Evolutionary conservation across 2,888 invertebrate species (phyloP), one percentile per base, ranked within the genome.

Genomic region (Apodemia duryi): DNA sequence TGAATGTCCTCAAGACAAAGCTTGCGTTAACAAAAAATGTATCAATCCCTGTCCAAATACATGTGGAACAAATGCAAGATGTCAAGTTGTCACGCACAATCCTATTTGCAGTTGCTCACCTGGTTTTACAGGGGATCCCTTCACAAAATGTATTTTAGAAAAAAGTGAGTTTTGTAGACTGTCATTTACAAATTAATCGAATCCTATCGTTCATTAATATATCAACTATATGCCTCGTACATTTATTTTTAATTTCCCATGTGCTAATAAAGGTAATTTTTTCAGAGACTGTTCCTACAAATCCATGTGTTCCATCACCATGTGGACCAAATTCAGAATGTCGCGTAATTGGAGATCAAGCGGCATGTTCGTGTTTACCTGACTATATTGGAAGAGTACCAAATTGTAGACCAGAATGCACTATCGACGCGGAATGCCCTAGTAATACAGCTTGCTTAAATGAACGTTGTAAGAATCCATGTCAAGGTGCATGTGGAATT

Each of bases 261-360:
- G 35, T 7, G 21, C 13, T 35, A 10, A 52, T 32, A 28, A 9
- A 13, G 13, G 11, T 54, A 4, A 46, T 46, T 46, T 71, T 69
- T 66, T 11, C 60, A 83, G 83, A 72, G 63, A 77, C 75, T 35
- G 74, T 72, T 21, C 78, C 82, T 60, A 86, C 85, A 69, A 94
- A 96, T 79, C 96, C 96, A 43, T 97, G 97, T 80, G 88, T 93
- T 62, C 96, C 97, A 13, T 95, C 96, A 70, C 97, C 97, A 0
- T 97, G 97, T 81, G 97, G 97, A 65, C 95, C 96, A 1, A 95
- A 97, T 79, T 96, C 97, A 5, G 95, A 96, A 80, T 97, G 97
- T 79, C 94, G 95, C 70, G 94, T 96, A 62, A 95, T 97, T 71
- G 95, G 96, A 65, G 94, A 95, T 68, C 96, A 96, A 84, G 95